These are phyloP conservation scores for Aramus guarauna DNA, from an alignment of 2,113 vertebrate genomes.

Conservation along the genomic window DNA sequence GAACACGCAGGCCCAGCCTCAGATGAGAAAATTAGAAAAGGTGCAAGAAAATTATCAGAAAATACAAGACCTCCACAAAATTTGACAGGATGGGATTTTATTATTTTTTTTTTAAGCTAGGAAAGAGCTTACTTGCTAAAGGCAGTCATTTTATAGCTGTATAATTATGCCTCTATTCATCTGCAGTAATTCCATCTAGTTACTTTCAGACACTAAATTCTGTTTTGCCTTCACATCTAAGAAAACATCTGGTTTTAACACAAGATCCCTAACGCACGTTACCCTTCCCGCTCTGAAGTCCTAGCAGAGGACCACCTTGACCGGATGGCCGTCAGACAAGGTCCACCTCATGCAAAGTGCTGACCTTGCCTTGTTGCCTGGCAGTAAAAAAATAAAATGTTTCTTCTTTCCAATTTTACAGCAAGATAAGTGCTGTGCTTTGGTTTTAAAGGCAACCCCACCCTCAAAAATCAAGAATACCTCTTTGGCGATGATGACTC, in stretches of 20 bases:
- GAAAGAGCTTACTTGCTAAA: not conserved
- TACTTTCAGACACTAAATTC: not conserved
- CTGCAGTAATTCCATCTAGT: not conserved
- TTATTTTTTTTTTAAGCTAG: not conserved
- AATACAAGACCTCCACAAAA: not conserved
- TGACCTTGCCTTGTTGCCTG: not conserved
- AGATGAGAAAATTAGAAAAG: not conserved
- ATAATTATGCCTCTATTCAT: not conserved
- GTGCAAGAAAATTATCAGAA: not conserved
- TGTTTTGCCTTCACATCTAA: not conserved
- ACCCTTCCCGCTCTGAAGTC: not conserved
- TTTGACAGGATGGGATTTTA: not conserved
- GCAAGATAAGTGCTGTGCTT: not conserved
- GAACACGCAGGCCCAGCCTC: not conserved
- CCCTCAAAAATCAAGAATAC: not conserved
- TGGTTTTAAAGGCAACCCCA: not conserved
- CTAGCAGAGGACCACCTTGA: not conserved
- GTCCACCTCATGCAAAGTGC: fast-evolving
- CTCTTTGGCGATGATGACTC: not conserved
- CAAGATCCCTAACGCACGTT: not conserved
- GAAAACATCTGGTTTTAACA: not conserved
- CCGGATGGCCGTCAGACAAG: not conserved
- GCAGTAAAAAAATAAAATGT: not conserved
- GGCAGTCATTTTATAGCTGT: not conserved
- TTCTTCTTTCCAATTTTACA: not conserved